Conservation (phyloP, 2,797 vertebrate species). For the Crax fasciolata region DNA sequence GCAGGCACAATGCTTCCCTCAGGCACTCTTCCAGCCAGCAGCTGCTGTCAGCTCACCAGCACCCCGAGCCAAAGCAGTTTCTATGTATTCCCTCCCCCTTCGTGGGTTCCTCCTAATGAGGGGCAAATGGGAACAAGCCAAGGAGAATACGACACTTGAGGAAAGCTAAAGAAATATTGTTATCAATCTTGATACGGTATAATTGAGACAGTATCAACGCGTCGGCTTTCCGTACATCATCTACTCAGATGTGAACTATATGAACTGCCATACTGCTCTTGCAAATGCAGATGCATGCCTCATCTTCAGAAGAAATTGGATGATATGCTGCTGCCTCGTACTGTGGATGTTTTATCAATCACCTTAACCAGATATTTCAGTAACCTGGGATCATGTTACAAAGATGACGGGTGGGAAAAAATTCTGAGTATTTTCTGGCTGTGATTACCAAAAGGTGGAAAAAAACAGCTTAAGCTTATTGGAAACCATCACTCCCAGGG, state of each 20-base stretch:
- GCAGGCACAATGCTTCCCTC: slow-evolving; percentile 29
- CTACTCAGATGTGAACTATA: not conserved
- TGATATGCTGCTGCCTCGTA: not conserved
- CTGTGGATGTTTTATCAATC: not conserved
- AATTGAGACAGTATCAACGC: slow-evolving; percentile 3
- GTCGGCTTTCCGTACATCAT: not conserved
- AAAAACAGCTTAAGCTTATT: not conserved
- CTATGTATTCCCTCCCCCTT: not conserved
- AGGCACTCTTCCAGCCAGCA: slow-evolving; percentile 45
- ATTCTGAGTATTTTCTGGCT: not conserved
- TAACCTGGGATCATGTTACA: not conserved
- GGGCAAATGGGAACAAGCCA: not conserved
- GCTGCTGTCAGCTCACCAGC: not conserved
- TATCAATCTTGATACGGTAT: not conserved
- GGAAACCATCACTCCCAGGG: slow-evolving; percentile 9
- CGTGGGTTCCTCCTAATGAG: slow-evolving; percentile 22
- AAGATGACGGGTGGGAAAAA: not conserved
- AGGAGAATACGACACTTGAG: not conserved
- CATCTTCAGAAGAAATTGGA: not conserved
- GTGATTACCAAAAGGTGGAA: not conserved
- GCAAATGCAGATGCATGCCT: not conserved
- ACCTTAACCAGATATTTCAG: not conserved
- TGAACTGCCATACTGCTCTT: not conserved
- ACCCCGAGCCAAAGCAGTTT: slow-evolving; percentile 25
- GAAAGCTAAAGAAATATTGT: not conserved